Evolutionary conservation across 2,113 vertebrate species (phyloP).

Genomic region (Cettia cetti): DNA sequence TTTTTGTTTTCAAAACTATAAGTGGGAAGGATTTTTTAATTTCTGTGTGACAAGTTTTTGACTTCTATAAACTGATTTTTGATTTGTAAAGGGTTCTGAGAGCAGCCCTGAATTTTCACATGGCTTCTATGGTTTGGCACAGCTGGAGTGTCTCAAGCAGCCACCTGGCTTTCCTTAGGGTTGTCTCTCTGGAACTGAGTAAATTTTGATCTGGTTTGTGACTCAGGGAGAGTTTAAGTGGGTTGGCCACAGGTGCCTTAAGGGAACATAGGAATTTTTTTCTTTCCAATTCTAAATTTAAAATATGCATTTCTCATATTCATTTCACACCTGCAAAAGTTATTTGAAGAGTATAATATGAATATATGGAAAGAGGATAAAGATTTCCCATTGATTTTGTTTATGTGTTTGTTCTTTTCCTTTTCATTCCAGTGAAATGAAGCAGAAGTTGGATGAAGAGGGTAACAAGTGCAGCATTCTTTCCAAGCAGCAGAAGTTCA

Average conservation of each 20-base stretch:
- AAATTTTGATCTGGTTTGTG: not conserved
- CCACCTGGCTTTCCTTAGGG: not conserved
- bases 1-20: not conserved
- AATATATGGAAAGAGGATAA: not conserved
- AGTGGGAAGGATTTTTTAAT: not conserved
- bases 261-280: not conserved
- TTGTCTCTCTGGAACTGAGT: not conserved
- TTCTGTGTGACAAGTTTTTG: not conserved
- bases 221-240: not conserved
- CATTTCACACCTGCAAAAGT: not conserved
- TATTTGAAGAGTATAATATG: not conserved
- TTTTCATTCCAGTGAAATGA: constrained; percentile 85
- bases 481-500: constrained; percentile 90
- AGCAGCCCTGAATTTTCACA: not conserved
- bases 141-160: not conserved
- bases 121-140: not conserved
- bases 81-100: not conserved
- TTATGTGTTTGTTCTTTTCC: not conserved
- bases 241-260: not conserved
- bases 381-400: not conserved
- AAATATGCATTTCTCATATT: not conserved
- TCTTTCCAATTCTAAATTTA: not conserved
- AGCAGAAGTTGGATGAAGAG: constrained; percentile 93
- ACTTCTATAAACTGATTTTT: not conserved
- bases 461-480: constrained; percentile 92